Evolutionary conservation across 1,140 invertebrate species (phyloP).

Genomic region (Tribolium castaneum): DNA sequence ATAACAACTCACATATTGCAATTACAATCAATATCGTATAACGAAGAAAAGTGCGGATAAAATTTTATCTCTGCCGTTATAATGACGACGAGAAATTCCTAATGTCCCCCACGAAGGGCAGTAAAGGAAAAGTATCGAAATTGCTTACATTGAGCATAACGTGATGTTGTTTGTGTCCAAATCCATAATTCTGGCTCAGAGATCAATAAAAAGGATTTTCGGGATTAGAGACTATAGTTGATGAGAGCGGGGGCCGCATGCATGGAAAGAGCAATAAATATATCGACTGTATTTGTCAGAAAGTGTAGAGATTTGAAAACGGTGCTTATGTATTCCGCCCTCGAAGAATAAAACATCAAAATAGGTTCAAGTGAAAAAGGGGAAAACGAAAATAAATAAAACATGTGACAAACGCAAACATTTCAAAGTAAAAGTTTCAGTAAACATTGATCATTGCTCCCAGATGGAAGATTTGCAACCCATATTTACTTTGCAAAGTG

Average conservation of each 20-base stretch:
- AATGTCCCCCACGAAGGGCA: not conserved
- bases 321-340: constrained; percentile 38
- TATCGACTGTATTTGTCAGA: constrained; percentile 37
- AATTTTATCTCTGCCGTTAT: constrained; percentile 23
- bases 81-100: not conserved
- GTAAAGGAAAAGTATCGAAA: not conserved
- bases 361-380: constrained; percentile 42
- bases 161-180: not conserved
- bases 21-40: constrained; percentile 38
- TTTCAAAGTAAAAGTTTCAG: constrained; percentile 45
- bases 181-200: not conserved
- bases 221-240: not conserved
- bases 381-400: constrained; percentile 45
- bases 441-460: constrained; percentile 43
- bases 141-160: not conserved
- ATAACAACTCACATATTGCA: constrained; percentile 34
- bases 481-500: constrained; percentile 36
- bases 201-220: not conserved
- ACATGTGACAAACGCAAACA: constrained; percentile 48
- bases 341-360: constrained; percentile 39
- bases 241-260: not conserved
- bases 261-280: constrained; percentile 29
- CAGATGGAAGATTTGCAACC: constrained; percentile 39
- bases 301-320: constrained; percentile 41
- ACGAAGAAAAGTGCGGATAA: not conserved